Evolutionary conservation across 2,888 invertebrate species (phyloP).

Genomic region (Cantharis rufa): DNA sequence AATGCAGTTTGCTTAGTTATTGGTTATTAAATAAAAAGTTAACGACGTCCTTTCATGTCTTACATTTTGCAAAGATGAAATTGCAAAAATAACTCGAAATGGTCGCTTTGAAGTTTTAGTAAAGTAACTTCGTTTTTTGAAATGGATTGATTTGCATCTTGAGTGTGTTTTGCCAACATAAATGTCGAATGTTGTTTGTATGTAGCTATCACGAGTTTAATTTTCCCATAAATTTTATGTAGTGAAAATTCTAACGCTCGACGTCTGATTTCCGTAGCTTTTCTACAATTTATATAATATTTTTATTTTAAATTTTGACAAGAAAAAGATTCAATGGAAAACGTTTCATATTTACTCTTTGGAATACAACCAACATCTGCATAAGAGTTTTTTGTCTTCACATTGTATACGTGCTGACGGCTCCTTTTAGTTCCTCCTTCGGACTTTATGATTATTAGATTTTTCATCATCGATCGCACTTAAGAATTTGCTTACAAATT

Average conservation of each 20-base stretch:
- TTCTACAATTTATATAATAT: not conserved
- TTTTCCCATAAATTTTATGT: not conserved
- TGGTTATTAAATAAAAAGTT: not conserved
- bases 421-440: not conserved
- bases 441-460: not conserved
- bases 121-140: not conserved
- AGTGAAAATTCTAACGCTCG: not conserved
- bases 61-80: not conserved
- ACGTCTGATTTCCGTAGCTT: not conserved
- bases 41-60: not conserved
- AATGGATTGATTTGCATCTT: not conserved
- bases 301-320: too few species aligned
- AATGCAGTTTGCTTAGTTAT: not conserved
- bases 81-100: not conserved
- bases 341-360: too few species aligned
- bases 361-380: not conserved
- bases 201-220: not conserved
- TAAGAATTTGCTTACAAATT: not conserved
- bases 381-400: not conserved
- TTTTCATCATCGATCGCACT: not conserved
- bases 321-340: too few species aligned
- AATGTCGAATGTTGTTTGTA: not conserved
- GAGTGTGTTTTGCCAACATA: not conserved
- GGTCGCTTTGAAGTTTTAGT: not conserved
- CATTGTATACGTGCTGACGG: not conserved